Evolutionary conservation across 2,113 vertebrate genomes (phyloP), one percentile per base, ranked within the genome.

Genomic region (Pipra filicauda): DNA sequence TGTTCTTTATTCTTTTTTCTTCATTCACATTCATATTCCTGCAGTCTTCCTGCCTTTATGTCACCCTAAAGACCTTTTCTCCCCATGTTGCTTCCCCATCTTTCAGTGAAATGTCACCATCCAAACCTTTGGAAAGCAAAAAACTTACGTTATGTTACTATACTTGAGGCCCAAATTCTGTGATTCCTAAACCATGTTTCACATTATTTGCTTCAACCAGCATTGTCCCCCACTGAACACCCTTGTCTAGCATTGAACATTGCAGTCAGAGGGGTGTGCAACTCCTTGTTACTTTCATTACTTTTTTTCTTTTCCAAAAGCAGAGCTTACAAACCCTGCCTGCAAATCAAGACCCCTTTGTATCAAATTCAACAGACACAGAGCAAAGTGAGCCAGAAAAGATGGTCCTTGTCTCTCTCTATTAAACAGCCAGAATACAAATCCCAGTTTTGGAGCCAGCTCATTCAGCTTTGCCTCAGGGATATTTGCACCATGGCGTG

Each of bases 401-500:
- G 61, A 55, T 39, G 59, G 61, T 54, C 46, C 59, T 83, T 90
- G 19, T 57, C 26, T 85, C 67, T 70, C 61, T 73, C 54, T 71
- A 26, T 30, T 77, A 43, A 85, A 54, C 11, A 74, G 75, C 26
- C 49, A 16, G 88, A 80, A 30, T 52, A 76, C 52, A 82, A 85
- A 83, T 85, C 67, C 67, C 5, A 1, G 54, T 54, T 96, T 83
- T 66, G 82, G 92, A 94, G 59, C n/a, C 0, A 0, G n/a, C 41
- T 92, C 55, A 21, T 88, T 86, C 71, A 80, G 82, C 51, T 70
- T 90, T 95, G 88, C 88, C 58, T 73, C 82, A 30, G 78, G 82
- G 80, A 28, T 85, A 44, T 80, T 57, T 83, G 75, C 67, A 85
- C 75, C 37, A 15, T 37, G 69, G 81, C 64, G 81, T 62, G 52